These are phyloP conservation scores for Cartodere bifasciata DNA, from an alignment of 2,888 invertebrate species.

Conservation along the genomic window DNA sequence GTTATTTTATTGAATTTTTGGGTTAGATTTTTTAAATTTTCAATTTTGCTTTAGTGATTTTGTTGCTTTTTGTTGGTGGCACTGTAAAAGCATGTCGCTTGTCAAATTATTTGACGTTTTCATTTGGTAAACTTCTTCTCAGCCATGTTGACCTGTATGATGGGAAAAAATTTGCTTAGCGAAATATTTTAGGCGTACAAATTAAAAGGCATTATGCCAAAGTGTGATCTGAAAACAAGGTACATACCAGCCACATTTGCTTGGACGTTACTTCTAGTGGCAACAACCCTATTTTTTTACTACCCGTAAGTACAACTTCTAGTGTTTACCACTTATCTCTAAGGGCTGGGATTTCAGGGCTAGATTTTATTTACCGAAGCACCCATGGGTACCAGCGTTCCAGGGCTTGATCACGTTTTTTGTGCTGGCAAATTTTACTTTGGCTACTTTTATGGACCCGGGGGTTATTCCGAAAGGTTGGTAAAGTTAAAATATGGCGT, in stretches of 20 bases:
- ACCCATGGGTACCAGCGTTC: slow-evolving; percentile 84
- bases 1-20: too few species aligned
- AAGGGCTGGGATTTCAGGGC: slow-evolving; percentile 48
- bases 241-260: slow-evolving; percentile 97
- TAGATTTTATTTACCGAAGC: slow-evolving; percentile 67
- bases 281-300: slow-evolving; percentile 91
- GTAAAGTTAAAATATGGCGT: neutral
- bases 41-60: too few species aligned
- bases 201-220: slow-evolving; percentile 61
- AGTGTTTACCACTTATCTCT: slow-evolving; percentile 22
- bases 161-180: slow-evolving; percentile 25
- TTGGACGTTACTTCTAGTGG: slow-evolving; percentile 88
- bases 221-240: slow-evolving; percentile 93
- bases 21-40: too few species aligned
- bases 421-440: slow-evolving; percentile 94
- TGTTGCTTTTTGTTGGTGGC: too few species aligned
- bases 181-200: slow-evolving; percentile 26
- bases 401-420: slow-evolving; percentile 94
- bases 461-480: slow-evolving; percentile 96
- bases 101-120: too few species aligned
- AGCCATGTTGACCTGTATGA: slow-evolving; percentile 35
- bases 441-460: slow-evolving; percentile 99
- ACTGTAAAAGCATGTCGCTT: too few species aligned
- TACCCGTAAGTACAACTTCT: slow-evolving; percentile 76
- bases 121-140: slow-evolving; percentile 23